Base-by-base conservation (phyloP, 2,113 vertebrate species). In the Daphoenositta chrysoptera region DNA sequence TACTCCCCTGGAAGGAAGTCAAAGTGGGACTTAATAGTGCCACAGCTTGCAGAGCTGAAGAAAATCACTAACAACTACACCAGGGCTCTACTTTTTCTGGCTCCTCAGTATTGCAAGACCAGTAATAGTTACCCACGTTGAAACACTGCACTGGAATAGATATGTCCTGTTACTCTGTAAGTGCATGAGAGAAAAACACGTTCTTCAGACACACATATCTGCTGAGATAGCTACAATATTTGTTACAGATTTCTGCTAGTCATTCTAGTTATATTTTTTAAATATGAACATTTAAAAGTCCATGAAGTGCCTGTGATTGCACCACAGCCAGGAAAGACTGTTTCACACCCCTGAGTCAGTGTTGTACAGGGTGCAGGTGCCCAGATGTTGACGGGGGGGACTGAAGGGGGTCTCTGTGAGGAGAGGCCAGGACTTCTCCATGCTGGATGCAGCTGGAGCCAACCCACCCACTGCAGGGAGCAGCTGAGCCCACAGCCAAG, bases 401-500 rank as follows among this genome's bases (percentile, higher is more conserved):
- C 31, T 70, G 56, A 23, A 20, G 15, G 21, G 7, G 2, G 1
- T 15, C 17, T 56, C 42, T 33, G 37, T 51, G 56, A 75, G 44
- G 44, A n/a, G 12, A 42, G 19, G 18, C 6, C 1, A 0, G 28
- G 27, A 35, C 4, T 50, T 37, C n/a, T n/a, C n/a, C n/a, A n/a
- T n/a, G n/a, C n/a, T n/a, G n/a, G n/a, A n/a, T n/a, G n/a, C n/a
- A n/a, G n/a, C n/a, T n/a, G n/a, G n/a, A n/a, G n/a, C n/a, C n/a
- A 73, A 24, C 8, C 27, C 27, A 64, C 8, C 10, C 58, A 24
- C 15, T 13, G 19, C 30, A 73, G 68, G 58, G 33, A 27, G 51
- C 11, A 20, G 37, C 37, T 66, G 66, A 47, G 28, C 24, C 37
- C 5, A 5, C 0, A 1, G 11, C 15, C 2, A 0, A 10, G 26